A percentile compares a stretch with the other conserved stretches of the same genome.
Conservation (phyloP, 2,888 invertebrate species). For the Calephelis perditalis region DNA sequence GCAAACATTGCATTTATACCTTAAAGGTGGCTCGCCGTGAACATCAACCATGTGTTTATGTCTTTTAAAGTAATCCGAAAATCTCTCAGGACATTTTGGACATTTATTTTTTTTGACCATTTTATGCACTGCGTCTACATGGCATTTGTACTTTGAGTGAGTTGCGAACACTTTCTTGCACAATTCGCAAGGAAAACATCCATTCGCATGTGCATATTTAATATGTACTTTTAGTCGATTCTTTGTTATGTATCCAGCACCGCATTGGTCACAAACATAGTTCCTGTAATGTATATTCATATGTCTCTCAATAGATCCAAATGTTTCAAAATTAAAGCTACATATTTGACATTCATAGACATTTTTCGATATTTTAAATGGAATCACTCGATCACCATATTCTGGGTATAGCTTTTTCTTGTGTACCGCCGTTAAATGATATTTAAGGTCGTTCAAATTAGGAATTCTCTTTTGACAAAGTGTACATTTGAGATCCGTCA, state of each 20-base stretch:
- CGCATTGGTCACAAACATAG: slow-evolving; percentile 56
- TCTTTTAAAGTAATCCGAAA: slow-evolving; percentile 52
- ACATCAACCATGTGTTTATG: slow-evolving; percentile 56
- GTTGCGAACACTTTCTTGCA: slow-evolving; percentile 53
- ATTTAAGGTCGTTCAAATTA: slow-evolving; percentile 45
- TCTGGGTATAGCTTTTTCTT: slow-evolving; percentile 45
- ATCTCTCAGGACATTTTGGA: slow-evolving; percentile 51
- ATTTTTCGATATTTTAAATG: slow-evolving; percentile 45
- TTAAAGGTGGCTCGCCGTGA: slow-evolving; percentile 48
- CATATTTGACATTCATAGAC: slow-evolving; percentile 52
- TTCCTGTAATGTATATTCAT: slow-evolving; percentile 63
- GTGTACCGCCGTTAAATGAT: slow-evolving; percentile 45
- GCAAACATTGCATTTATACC: slow-evolving; percentile 56
- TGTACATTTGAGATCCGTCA: slow-evolving; percentile 47
- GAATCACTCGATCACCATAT: slow-evolving; percentile 50
- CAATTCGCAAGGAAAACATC: slow-evolving; percentile 45
- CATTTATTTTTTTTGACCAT: slow-evolving; percentile 53
- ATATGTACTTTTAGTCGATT: slow-evolving; percentile 52
- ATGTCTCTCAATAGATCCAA: slow-evolving; percentile 54
- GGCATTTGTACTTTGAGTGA: slow-evolving; percentile 50
- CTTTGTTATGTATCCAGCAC: slow-evolving; percentile 54
- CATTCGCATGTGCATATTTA: slow-evolving; percentile 48
- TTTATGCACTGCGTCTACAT: slow-evolving; percentile 51
- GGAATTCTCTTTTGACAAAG: slow-evolving; percentile 39
- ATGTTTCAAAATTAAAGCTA: slow-evolving; percentile 52